A percentile compares a stretch with the other conserved stretches of the same genome.
phyloP scores from a whole-genome alignment of 2,888 invertebrate genomes.

The Microctonus brassicae region DNA sequence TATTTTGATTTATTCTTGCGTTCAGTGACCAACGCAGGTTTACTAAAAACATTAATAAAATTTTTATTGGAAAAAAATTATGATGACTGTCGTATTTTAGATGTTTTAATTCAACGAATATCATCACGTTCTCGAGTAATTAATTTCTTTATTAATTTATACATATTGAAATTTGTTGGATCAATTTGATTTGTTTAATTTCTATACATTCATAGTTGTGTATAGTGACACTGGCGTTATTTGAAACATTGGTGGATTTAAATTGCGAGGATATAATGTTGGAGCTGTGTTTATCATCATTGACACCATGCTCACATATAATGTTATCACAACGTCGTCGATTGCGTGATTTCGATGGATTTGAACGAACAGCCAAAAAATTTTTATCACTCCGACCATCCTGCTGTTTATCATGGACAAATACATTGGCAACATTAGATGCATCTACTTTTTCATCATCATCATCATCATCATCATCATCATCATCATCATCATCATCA shows the following conservation, averaged over 20 bases:
- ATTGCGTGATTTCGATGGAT: slow-evolving; percentile 80
- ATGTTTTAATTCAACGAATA: slow-evolving; percentile 85
- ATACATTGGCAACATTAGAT: slow-evolving; percentile 43
- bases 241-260: slow-evolving; percentile 90
- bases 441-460: too few species aligned
- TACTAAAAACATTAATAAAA: slow-evolving; percentile 85
- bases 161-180: too few species aligned
- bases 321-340: slow-evolving; percentile 84
- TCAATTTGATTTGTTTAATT: too few species aligned
- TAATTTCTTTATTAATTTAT: too few species aligned
- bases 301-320: slow-evolving; percentile 85
- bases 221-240: slow-evolving; percentile 89
- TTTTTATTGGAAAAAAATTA: slow-evolving; percentile 88
- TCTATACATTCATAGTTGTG: slow-evolving; percentile 80
- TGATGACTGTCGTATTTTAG: slow-evolving; percentile 86
- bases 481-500: too few species aligned
- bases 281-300: slow-evolving; percentile 88
- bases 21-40: slow-evolving; percentile 86
- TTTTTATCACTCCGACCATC: slow-evolving; percentile 81
- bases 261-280: slow-evolving; percentile 98
- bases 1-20: slow-evolving; percentile 93
- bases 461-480: too few species aligned
- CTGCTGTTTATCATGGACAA: slow-evolving; percentile 70
- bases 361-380: slow-evolving; percentile 81
- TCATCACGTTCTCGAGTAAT: slow-evolving; percentile 80